Evolutionary conservation across 2,113 vertebrate species (phyloP), one percentile per base, ranked within the genome.

Genomic region (Megatriorchis doriae): DNA sequence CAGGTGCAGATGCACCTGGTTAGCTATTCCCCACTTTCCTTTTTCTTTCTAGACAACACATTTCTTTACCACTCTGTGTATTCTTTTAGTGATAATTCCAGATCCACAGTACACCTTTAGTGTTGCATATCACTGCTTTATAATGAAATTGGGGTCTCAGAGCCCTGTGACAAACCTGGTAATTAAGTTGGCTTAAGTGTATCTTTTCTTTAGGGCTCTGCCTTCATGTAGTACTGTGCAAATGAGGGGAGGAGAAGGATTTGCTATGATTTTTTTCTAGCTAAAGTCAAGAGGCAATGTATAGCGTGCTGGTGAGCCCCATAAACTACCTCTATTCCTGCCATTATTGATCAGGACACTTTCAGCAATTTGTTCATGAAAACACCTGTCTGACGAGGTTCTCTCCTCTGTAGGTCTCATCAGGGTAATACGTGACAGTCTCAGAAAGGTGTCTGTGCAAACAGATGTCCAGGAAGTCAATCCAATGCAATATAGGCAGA

Each of bases 381-480:
- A 94, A 91, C 65, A 96, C 21, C 16, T 10, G 3, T 40, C 70
- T 59, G 74, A 93, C 0, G 6, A 94, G 47, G n/a, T 78, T 90
- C 78, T 89, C 78, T 80, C 34, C 72, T 72, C 73, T 68, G 47
- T 45, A 70, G 68, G 72, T 86, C 82, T 86, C 84, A 86, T 75
- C 81, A 92, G 80, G 74, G 40, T 74, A 89, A 82, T 83, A 59
- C 10, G 62, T 47, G 82, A 93, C 42, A 93, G 32, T 42, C 77
- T 81, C 77, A 96, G 63, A 81, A 94, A 95, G 38, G 34, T 70
- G 66, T 66, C 55, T 74, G 40, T 90, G 78, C 66, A 87, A 93
- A 82, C 52, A 91, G 40, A 94, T 81, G 26, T 23, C 53, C 82
- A 58, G 81, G 61, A 90, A 94, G 56, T 81, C 90, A 97, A 94